These are phyloP conservation scores for Epistrophella euchroma DNA, from an alignment of 2,888 invertebrate species.

Conservation along the genomic window DNA sequence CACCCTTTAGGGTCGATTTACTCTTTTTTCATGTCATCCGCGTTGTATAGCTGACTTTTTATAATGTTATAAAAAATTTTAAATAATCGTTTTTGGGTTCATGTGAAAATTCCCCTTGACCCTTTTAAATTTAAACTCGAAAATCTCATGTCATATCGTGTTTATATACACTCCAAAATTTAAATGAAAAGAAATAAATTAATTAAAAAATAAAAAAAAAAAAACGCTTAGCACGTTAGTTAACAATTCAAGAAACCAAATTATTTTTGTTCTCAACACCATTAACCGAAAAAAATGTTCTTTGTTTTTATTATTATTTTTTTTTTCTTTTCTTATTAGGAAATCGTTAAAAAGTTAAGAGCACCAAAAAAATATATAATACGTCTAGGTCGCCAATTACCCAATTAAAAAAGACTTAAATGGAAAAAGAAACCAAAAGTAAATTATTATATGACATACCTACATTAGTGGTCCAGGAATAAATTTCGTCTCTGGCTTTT, in stretches of 20 bases:
- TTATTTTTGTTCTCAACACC: slow-evolving; percentile 40
- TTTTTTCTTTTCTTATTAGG: slow-evolving; percentile 38
- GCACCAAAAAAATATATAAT: slow-evolving; percentile 7
- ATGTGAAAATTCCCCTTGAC: slow-evolving; percentile 39
- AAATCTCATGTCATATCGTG: slow-evolving; percentile 37
- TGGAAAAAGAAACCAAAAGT: slow-evolving; percentile 36
- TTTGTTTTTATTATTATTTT: slow-evolving; percentile 16
- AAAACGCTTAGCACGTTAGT: slow-evolving; percentile 59
- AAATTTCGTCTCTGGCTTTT: background rate
- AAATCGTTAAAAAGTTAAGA: slow-evolving; percentile 44
- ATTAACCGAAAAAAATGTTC: slow-evolving; percentile 21
- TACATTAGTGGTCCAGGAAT: background rate
- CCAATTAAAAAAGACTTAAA: slow-evolving; percentile 44
- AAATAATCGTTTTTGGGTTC: background rate
- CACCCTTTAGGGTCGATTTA: slow-evolving; percentile 22
- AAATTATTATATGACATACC: slow-evolving; percentile 34
- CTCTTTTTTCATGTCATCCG: background rate
- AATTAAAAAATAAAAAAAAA: slow-evolving; percentile 1
- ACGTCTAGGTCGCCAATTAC: slow-evolving; percentile 55
- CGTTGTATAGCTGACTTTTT: background rate
- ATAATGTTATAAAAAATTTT: slow-evolving; percentile 6
- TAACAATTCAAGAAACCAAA: slow-evolving; percentile 59
- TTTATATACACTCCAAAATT: background rate
- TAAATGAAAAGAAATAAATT: slow-evolving; percentile 15
- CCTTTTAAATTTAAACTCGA: slow-evolving; percentile 45